phyloP scores from a whole-genome alignment of 1,140 invertebrate genomes.

The Drosophila pseudoananassae region DNA sequence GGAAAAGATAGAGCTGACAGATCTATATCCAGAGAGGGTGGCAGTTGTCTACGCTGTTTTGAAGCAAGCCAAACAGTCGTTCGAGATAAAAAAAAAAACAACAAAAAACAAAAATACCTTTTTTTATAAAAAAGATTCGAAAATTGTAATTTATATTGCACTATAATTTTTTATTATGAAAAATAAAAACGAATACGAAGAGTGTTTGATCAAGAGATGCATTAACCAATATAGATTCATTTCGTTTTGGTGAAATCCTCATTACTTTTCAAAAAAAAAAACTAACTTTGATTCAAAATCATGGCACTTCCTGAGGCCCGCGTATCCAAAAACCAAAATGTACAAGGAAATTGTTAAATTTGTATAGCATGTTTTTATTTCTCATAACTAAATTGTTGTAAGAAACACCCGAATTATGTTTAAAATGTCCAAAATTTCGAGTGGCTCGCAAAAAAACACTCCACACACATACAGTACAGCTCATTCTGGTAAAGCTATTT shows the following conservation, averaged over 20 bases:
- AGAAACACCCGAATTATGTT: conserved; percentile 37
- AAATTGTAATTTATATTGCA: conserved; percentile 71
- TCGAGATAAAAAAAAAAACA: conserved; percentile 53
- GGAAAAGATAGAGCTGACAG: conserved; percentile 10
- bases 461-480: conserved; percentile 13
- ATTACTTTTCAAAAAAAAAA: conserved; percentile 14
- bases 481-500: conserved; percentile 3
- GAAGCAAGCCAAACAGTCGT: conserved; percentile 74
- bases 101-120: conserved; percentile 63
- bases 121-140: conserved; percentile 80
- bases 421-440: conserved; percentile 16
- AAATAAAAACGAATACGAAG: conserved; percentile 73
- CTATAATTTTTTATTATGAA: conserved; percentile 79
- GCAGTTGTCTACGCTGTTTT: conserved; percentile 48
- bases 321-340: conserved; percentile 66
- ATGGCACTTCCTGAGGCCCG: conserved; percentile 29
- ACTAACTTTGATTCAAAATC: conserved; percentile 21
- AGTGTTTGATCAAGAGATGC: conserved; percentile 64
- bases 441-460: conserved; percentile 5
- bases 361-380: conserved; percentile 53
- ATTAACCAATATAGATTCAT: conserved; percentile 26
- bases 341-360: conserved; percentile 67
- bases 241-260: conserved; percentile 20
- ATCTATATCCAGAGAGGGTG: conserved; percentile 13
- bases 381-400: conserved; percentile 64